Percentiles rank a stretch among this genome's conserved stretches.
phyloP scores from a whole-genome alignment of 1,140 invertebrate genomes.

The Holotrichia oblita region DNA sequence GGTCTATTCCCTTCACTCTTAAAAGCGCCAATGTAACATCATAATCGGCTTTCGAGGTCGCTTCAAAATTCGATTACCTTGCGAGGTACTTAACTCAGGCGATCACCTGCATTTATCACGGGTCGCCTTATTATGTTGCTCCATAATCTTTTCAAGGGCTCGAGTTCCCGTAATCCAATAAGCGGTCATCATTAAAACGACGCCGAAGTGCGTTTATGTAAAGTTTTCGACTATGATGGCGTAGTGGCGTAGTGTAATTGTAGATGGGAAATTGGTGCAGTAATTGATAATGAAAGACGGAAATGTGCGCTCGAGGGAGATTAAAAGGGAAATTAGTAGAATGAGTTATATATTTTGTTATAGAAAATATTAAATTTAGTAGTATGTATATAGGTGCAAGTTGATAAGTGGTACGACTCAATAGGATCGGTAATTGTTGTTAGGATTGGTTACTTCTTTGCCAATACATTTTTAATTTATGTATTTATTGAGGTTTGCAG shows the following conservation, averaged over 20 bases:
- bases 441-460: no score
- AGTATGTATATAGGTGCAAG: no score
- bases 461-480: no score
- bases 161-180: background rate
- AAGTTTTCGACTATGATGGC: background rate
- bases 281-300: background rate
- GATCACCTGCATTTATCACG: conserved; percentile 1
- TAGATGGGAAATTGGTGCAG: background rate
- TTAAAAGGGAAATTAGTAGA: no score
- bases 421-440: no score
- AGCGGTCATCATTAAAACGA: background rate
- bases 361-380: no score
- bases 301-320: no score
- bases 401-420: no score
- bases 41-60: conserved; percentile 1
- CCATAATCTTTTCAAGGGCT: background rate
- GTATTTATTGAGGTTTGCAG: no score
- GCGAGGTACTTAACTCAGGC: background rate
- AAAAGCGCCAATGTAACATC: conserved; percentile 6
- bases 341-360: no score
- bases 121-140: conserved; percentile 6
- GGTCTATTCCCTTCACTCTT: background rate
- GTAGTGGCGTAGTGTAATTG: background rate
- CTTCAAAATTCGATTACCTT: conserved; percentile 1
- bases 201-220: background rate